These are phyloP conservation scores for Ormyrus nitidulus DNA, from an alignment of 2,888 invertebrate species.

Conservation along the genomic window DNA sequence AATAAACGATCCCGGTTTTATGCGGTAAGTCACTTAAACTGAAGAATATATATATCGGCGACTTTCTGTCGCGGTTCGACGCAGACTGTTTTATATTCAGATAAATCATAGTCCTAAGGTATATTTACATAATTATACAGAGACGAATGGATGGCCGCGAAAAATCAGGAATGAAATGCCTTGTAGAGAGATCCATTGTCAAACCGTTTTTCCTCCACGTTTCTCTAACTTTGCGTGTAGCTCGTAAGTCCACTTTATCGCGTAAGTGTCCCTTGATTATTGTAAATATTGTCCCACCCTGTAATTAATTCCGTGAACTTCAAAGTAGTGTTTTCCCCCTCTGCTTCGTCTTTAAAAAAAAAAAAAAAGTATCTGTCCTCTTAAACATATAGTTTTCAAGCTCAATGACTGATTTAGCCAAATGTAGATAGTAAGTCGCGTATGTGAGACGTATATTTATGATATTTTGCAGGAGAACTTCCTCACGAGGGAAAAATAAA, in stretches of 20 bases:
- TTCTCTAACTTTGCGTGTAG: not conserved
- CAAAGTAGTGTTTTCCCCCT: not conserved
- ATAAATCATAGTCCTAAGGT: slow-evolving; percentile 48
- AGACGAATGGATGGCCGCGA: slow-evolving; percentile 23
- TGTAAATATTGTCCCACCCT: slow-evolving; percentile 51
- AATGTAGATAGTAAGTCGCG: slow-evolving; percentile 64
- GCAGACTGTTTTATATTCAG: slow-evolving; percentile 53
- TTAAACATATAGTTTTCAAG: slow-evolving; percentile 52
- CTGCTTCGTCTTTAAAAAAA: slow-evolving; percentile 7
- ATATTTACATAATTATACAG: not conserved
- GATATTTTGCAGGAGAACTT: slow-evolving; percentile 52
- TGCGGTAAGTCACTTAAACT: slow-evolving; percentile 53
- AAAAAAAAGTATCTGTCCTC: slow-evolving; percentile 20
- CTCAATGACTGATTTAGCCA: slow-evolving; percentile 70
- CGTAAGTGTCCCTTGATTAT: slow-evolving; percentile 31
- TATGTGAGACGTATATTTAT: slow-evolving; percentile 51
- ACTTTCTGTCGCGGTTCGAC: slow-evolving; percentile 37
- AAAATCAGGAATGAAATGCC: slow-evolving; percentile 31
- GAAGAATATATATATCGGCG: slow-evolving; percentile 40
- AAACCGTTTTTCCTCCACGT: slow-evolving; percentile 7
- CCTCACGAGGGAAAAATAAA: slow-evolving; percentile 41
- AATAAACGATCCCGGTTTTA: slow-evolving; percentile 37
- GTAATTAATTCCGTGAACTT: slow-evolving; percentile 56
- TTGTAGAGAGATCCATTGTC: slow-evolving; percentile 28
- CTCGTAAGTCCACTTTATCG: slow-evolving; percentile 17